phyloP scores from a whole-genome alignment of 2,113 vertebrate species.

The Polypterus bichir region DNA sequence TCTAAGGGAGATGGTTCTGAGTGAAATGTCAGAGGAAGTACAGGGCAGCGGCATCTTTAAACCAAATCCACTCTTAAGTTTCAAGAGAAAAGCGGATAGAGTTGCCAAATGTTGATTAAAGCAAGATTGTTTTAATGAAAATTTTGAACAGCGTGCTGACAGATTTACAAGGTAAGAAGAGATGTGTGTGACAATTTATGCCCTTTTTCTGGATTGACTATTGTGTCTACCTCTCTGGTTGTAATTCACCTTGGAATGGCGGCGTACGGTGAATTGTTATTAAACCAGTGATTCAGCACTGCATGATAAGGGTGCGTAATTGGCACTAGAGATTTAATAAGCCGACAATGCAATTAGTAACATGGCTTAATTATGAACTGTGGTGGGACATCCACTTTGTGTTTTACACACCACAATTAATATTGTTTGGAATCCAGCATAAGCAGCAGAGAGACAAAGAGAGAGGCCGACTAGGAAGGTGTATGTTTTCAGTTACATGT shows the following conservation, averaged over 20 bases:
- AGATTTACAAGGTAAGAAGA: conserved; percentile 26
- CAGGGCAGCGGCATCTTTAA: conserved; percentile 1
- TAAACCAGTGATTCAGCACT: conserved; percentile 20
- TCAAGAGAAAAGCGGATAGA: background rate
- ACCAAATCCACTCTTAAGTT: conserved; percentile 4
- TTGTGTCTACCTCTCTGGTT: conserved; percentile 19
- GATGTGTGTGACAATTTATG: conserved; percentile 13
- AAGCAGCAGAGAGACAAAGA: conserved; percentile 43
- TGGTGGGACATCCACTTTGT: background rate
- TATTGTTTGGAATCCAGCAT: conserved; percentile 59
- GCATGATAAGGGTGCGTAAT: conserved; percentile 31
- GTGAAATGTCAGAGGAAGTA: too few relatives aligned
- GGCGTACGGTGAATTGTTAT: conserved; percentile 3
- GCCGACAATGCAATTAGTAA: conserved; percentile 33
- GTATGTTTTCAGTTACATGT: conserved; percentile 86
- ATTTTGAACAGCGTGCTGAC: conserved; percentile 21
- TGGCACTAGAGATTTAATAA: conserved; percentile 34
- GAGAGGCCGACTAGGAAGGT: conserved; percentile 34
- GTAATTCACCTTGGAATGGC: conserved; percentile 14
- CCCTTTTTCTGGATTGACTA: conserved; percentile 8
- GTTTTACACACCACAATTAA: conserved; percentile 42
- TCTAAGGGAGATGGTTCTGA: background rate
- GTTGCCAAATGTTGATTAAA: conserved; percentile 9
- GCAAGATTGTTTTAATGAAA: conserved; percentile 7
- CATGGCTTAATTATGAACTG: conserved; percentile 12